These are phyloP conservation scores for Corbicula japonica DNA, from an alignment of 2,888 invertebrate genomes.

Conservation along the genomic window DNA sequence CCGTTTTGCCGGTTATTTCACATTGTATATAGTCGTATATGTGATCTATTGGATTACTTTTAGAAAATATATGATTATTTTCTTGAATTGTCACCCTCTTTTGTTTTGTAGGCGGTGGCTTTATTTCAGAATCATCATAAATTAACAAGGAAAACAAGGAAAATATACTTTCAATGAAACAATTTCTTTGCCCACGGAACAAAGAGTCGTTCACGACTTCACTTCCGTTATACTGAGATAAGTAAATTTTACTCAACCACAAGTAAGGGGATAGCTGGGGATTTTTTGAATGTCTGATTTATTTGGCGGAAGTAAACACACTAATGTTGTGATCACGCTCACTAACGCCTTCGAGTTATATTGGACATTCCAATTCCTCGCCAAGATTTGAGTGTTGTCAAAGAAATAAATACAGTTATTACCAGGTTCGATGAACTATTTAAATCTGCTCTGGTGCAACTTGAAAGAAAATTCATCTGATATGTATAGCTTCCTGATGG, in stretches of 20 bases:
- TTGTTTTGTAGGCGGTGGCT: neutral
- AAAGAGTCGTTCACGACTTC: neutral
- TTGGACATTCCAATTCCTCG: constrained; percentile 20
- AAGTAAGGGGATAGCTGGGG: neutral
- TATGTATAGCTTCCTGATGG: neutral
- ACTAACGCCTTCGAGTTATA: constrained; percentile 13
- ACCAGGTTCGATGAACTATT: neutral
- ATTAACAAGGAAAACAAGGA: neutral
- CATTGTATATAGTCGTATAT: neutral
- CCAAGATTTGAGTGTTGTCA: constrained; percentile 27
- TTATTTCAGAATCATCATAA: neutral
- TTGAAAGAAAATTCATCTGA: neutral
- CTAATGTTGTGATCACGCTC: constrained; percentile 3
- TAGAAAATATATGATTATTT: neutral
- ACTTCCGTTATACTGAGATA: no score
- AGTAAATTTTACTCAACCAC: neutral
- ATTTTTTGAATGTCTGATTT: neutral
- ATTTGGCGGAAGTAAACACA: neutral
- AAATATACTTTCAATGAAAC: neutral
- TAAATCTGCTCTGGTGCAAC: neutral
- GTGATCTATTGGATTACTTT: neutral
- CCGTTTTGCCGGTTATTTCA: constrained; percentile 2
- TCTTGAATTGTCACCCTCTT: neutral
- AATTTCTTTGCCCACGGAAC: neutral
- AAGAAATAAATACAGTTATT: constrained; percentile 9